A percentile compares a stretch with the other conserved stretches of the same genome.
phyloP scores from a whole-genome alignment of 2,888 invertebrate species.

The Ellobium chinense region DNA sequence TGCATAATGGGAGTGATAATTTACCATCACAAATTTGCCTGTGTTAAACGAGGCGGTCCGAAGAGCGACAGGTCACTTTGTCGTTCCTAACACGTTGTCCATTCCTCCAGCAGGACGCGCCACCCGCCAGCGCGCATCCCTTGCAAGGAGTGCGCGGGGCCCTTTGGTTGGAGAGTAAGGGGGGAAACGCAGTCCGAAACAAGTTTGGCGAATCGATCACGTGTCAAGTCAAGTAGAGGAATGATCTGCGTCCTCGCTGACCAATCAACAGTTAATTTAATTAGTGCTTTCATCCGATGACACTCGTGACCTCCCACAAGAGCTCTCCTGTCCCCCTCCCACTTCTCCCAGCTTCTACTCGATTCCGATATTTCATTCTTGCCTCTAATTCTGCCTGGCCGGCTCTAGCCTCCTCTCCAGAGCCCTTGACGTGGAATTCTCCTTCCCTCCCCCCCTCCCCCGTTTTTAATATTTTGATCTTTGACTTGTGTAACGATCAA shows the following conservation, averaged over 20 bases:
- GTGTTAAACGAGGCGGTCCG: too few relatives aligned
- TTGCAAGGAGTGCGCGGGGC: too few relatives aligned
- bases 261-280: conserved; percentile 30
- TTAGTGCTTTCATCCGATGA: conserved; percentile 19
- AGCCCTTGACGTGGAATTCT: background rate
- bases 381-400: background rate
- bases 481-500: conserved; percentile 1
- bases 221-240: conserved; percentile 12
- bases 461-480: background rate
- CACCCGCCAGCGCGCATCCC: too few relatives aligned
- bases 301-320: background rate
- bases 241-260: conserved; percentile 5
- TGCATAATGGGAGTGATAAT: too few relatives aligned
- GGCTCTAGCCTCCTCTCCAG: background rate
- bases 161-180: background rate
- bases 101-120: background rate
- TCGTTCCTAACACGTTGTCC: background rate
- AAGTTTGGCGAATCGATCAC: conserved; percentile 28
- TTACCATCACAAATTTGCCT: too few relatives aligned
- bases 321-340: background rate
- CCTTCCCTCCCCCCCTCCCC: background rate
- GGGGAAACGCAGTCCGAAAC: conserved; percentile 3
- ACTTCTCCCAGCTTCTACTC: background rate
- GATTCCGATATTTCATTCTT: background rate
- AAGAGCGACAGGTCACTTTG: too few relatives aligned